Evolutionary conservation across 2,113 vertebrate species (phyloP), one percentile per base, ranked within the genome.

Genomic region (Platichthys flesus): DNA sequence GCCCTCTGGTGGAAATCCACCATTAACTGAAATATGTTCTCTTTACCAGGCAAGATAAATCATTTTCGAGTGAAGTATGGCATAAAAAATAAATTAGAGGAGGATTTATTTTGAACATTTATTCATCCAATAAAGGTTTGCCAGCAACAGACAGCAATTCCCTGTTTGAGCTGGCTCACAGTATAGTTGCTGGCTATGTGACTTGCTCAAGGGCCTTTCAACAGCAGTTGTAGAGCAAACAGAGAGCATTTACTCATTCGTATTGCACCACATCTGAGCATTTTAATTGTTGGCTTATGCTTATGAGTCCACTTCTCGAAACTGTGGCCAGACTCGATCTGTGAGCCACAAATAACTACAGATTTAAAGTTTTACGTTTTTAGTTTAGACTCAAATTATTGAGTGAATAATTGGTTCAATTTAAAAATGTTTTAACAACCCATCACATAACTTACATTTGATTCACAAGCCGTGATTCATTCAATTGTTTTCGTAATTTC

Each of bases 1-100:
- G 70, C 67, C 69, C 72, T 83, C 77, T 66, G 82, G 70, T 88
- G 82, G 21, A 82, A 85, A 84, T 23, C 0, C 54, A 52, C 55
- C 61, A 40, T 71, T 81, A 85, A 80, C 74, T 88, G 57, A 82
- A 80, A 79, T 47, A 62, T 31, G 37, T 56, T 75, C 51, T 31
- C 28, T 57, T 65, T 47, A 56, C 1, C 45, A 40, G 26, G 57
- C 24, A 71, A 60, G 60, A 31, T 8, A 6, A 21, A 55, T 76
- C 2, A 49, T 21, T 66, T 21, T 66, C 40, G 37, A 62, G 61
- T 57, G 9, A 61, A 23, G 9, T 57, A 66, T 9, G 24, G 2
- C 15, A 31, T 54, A 9, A 40, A 21, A 13, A 62, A 40, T 3
- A 21, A 14, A 18, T 24, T 23, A 49, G 35, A 9, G 21, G 21